phyloP scores from a whole-genome alignment of 1,140 invertebrate species.

The Gonatopus flavifemur region DNA sequence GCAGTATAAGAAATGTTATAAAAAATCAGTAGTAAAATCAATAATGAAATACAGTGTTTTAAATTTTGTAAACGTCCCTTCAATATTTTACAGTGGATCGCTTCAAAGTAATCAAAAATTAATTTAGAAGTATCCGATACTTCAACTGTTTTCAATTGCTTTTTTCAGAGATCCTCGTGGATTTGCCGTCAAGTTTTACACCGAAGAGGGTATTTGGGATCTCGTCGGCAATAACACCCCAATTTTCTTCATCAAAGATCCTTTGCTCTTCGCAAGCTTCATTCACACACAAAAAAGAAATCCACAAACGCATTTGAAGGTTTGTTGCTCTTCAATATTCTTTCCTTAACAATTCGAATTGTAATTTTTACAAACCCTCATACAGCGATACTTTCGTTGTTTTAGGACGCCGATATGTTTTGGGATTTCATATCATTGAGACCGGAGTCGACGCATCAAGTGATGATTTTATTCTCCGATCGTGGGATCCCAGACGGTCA shows the following conservation, averaged over 20 bases:
- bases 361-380: no score
- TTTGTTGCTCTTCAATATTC: no score
- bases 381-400: no score
- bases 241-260: constrained; percentile 94
- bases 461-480: constrained; percentile 86
- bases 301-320: constrained; percentile 88
- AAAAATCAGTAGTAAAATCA: no score
- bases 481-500: constrained; percentile 92
- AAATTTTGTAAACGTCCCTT: no score
- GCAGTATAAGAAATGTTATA: no score
- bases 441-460: constrained; percentile 86
- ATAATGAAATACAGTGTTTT: no score
- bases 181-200: constrained; percentile 95
- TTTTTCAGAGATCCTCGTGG: constrained; percentile 90
- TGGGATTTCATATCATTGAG: constrained; percentile 93
- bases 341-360: no score
- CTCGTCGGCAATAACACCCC: constrained; percentile 97
- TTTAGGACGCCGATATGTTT: constrained; percentile 89
- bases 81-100: no score
- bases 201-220: constrained; percentile 96
- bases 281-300: constrained; percentile 95
- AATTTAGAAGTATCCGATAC: no score
- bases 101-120: no score
- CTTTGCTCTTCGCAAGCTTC: constrained; percentile 87
- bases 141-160: no score